Conservation (phyloP, 2,113 vertebrate genomes). For the Aythya baeri region DNA sequence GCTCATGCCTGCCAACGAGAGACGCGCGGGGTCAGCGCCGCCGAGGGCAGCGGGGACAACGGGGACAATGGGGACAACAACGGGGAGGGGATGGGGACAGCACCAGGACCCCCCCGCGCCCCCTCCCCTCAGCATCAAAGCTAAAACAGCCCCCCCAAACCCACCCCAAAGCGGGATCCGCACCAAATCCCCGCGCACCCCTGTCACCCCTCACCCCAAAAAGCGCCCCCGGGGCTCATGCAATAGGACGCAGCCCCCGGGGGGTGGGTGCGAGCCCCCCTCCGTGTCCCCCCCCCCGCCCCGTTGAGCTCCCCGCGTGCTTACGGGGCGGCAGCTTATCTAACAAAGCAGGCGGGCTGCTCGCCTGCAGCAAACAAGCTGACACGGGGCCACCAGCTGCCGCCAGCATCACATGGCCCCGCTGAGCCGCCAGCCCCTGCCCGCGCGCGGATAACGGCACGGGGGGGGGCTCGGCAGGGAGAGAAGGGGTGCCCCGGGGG, state of each 20-base stretch:
- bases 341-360: slow-evolving; percentile 82
- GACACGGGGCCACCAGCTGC: slow-evolving; percentile 81
- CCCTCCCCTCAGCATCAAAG: not conserved
- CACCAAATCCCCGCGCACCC: not conserved
- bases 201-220: not conserved
- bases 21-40: not conserved
- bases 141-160: not conserved
- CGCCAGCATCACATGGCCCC: slow-evolving; percentile 69
- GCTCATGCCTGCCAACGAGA: slow-evolving; percentile 93
- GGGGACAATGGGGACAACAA: not conserved
- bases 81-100: not conserved
- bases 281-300: not conserved
- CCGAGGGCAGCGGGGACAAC: not conserved
- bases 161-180: not conserved
- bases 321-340: slow-evolving; percentile 70
- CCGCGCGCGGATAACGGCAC: slow-evolving; percentile 72
- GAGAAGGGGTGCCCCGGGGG: too few species aligned
- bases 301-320: not conserved
- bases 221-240: accelerated
- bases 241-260: accelerated
- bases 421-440: slow-evolving; percentile 72
- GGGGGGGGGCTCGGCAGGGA: not conserved
- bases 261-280: too few species aligned
- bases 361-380: slow-evolving; percentile 74
- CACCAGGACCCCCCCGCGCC: not conserved